These are phyloP conservation scores for Pissodes strobi DNA, from an alignment of 1,140 invertebrate genomes.

Conservation along the genomic window DNA sequence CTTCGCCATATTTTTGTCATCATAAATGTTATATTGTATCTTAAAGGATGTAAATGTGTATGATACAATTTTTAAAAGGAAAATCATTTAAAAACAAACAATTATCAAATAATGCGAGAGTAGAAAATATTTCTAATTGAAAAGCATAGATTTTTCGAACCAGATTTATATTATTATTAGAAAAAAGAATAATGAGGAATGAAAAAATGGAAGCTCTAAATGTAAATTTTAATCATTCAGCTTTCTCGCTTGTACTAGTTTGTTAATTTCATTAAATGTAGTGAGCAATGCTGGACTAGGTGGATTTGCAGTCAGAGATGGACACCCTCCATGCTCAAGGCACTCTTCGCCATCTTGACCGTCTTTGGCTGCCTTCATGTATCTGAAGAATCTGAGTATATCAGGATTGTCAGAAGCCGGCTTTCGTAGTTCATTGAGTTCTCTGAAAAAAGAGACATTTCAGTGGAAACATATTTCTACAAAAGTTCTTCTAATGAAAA, in stretches of 20 bases:
- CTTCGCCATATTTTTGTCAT: too few species aligned
- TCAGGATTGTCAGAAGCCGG: constrained; percentile 82
- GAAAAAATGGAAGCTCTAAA: neutral
- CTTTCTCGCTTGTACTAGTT: constrained; percentile 77
- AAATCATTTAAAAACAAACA: too few species aligned
- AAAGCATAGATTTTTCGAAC: too few species aligned
- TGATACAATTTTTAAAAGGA: too few species aligned
- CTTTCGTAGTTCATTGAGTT: constrained; percentile 79
- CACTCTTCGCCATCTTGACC: constrained; percentile 80
- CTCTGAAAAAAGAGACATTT: constrained; percentile 59
- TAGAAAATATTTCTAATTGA: too few species aligned
- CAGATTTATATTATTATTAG: too few species aligned
- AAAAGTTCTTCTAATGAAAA: too few species aligned
- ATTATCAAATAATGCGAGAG: too few species aligned
- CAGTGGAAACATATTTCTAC: too few species aligned
- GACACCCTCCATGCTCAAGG: constrained; percentile 61
- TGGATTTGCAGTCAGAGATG: constrained; percentile 58
- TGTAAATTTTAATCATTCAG: constrained; percentile 33
- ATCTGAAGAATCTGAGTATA: constrained; percentile 82
- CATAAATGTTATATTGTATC: too few species aligned
- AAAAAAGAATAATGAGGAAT: neutral
- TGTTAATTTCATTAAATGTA: constrained; percentile 84
- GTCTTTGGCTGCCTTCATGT: constrained; percentile 85
- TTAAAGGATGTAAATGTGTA: too few species aligned
- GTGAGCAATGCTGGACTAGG: constrained; percentile 80